Conservation (phyloP, 2,113 vertebrate genomes). For the Perognathus longimembris region DNA sequence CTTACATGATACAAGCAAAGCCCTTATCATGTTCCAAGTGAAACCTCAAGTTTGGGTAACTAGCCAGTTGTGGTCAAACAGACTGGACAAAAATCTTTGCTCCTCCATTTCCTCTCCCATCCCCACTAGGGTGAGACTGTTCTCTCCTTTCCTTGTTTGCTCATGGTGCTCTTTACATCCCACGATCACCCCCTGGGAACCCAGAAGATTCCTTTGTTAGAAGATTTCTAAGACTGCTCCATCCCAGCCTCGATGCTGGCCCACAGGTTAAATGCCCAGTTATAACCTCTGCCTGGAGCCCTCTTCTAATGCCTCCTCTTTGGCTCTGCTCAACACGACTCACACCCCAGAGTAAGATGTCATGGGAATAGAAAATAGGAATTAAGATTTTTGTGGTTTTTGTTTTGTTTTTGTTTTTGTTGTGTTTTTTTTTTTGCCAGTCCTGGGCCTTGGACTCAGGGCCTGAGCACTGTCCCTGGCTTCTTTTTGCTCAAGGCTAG, state of each 20-base stretch:
- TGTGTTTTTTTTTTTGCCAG: no score
- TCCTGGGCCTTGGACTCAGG: no score
- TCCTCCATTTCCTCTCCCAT: background rate
- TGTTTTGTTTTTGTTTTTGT: no score
- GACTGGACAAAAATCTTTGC: background rate
- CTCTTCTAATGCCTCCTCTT: background rate
- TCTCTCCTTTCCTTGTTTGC: background rate
- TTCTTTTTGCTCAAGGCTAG: no score
- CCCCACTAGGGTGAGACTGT: background rate
- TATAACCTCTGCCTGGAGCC: background rate
- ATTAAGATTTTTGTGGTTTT: background rate
- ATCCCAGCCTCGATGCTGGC: background rate
- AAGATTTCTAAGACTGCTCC: background rate
- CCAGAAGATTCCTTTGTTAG: background rate
- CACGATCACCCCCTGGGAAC: background rate
- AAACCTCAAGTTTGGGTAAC: slow-evolving; percentile 52
- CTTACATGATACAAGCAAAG: background rate
- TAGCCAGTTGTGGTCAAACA: slow-evolving; percentile 43
- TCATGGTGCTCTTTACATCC: background rate
- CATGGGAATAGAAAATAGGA: background rate
- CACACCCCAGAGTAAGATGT: background rate
- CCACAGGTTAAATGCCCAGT: background rate
- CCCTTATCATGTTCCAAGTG: background rate
- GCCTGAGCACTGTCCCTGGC: no score
- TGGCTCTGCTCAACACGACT: background rate